Conservation (phyloP, 2,797 vertebrate species). For the Miichthys miiuy region DNA sequence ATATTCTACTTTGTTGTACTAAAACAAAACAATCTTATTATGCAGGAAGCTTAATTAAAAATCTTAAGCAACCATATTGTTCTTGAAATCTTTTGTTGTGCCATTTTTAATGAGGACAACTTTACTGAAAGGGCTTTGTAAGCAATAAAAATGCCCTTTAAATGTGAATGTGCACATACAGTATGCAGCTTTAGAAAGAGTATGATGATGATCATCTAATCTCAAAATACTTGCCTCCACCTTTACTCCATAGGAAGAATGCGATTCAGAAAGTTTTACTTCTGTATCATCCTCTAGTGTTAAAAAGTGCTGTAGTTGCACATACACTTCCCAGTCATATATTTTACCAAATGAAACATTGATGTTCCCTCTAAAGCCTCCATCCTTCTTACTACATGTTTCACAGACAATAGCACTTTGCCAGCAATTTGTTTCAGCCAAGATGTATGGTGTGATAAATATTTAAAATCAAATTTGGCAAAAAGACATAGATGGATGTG, state of each 20-base stretch:
- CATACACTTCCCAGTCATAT: conserved; percentile 86
- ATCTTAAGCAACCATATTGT: background rate
- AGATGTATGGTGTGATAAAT: conserved; percentile 99
- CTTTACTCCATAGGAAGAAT: conserved; percentile 26
- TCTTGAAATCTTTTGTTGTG: background rate
- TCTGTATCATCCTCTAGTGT: conserved; percentile 61
- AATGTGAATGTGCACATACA: conserved; percentile 18
- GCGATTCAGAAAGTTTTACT: conserved; percentile 65
- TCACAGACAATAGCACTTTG: conserved; percentile 98
- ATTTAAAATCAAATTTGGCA: conserved; percentile 99
- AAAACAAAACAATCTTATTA: too few species aligned
- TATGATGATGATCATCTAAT: conserved; percentile 6
- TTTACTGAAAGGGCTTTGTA: conserved; percentile 8
- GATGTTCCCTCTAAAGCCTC: conserved; percentile 96
- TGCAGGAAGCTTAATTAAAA: background rate
- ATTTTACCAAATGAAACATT: conserved; percentile 99
- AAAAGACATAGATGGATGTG: conserved; percentile 99
- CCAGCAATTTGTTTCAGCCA: conserved; percentile 97
- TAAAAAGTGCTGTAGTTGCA: conserved; percentile 80
- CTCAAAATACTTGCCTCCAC: conserved; percentile 3
- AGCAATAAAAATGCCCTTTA: background rate
- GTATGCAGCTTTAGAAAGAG: background rate
- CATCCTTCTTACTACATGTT: conserved; percentile 96
- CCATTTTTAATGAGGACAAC: background rate
- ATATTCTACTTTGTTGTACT: background rate